Conservation (phyloP, 2,113 vertebrate species). For the Rattus rattus region DNA sequence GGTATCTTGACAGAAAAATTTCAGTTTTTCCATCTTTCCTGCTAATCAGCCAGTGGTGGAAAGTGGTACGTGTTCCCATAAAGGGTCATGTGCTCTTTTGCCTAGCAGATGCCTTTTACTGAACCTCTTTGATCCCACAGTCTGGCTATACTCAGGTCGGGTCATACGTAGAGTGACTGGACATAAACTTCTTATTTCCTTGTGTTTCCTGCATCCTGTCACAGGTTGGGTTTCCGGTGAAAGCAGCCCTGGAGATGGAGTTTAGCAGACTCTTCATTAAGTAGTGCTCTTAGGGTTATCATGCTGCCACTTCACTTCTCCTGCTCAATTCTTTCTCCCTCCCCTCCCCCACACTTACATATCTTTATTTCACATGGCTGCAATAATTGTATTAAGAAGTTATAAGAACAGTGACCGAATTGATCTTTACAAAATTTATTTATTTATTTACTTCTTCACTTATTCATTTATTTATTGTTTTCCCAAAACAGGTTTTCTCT, state of each 20-base stretch:
- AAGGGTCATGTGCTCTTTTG: slow-evolving; percentile 29
- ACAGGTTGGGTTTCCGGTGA: slow-evolving; percentile 40
- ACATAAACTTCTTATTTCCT: slow-evolving; percentile 49
- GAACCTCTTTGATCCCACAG: slow-evolving; percentile 5
- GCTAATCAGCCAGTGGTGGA: neutral
- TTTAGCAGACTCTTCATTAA: slow-evolving; percentile 50
- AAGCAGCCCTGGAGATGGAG: slow-evolving; percentile 49
- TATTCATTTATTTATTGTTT: too few species aligned
- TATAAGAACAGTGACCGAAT: slow-evolving; percentile 42
- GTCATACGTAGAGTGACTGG: slow-evolving; percentile 49
- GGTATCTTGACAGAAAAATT: slow-evolving; percentile 35
- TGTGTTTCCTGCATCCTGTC: neutral
- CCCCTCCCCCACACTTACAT: slow-evolving; percentile 13
- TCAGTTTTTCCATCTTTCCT: slow-evolving; percentile 42
- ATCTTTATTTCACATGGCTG: slow-evolving; percentile 49
- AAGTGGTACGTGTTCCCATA: slow-evolving; percentile 17
- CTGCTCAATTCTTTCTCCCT: slow-evolving; percentile 46
- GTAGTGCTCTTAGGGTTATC: neutral
- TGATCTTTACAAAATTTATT: neutral
- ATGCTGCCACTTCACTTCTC: neutral
- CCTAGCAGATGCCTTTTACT: neutral
- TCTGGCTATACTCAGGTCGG: slow-evolving; percentile 10
- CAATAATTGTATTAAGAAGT: slow-evolving; percentile 43
- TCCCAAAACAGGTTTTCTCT: too few species aligned
- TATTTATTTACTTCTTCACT: too few species aligned